Evolutionary conservation across 2,888 invertebrate species (phyloP), one percentile per base, ranked within the genome.

Genomic region (Cerceris rybyensis): DNA sequence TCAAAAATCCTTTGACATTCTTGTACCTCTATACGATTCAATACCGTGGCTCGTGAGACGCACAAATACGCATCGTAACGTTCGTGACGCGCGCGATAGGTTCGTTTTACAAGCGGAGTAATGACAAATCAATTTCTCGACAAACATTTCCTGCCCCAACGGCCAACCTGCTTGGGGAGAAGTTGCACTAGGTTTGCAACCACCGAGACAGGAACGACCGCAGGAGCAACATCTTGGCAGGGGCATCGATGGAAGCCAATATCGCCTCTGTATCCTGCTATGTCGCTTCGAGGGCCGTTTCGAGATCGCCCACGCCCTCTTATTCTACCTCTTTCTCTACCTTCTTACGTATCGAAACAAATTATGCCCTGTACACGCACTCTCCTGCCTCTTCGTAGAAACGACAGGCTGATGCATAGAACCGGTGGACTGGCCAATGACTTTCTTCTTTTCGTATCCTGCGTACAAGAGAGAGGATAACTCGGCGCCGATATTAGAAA

Each of bases 111-210:
- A 74, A 77, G 75, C 71, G 69, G 72, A 72, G 82, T 87, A 88
- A 89, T 88, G 89, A 89, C 89, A 86, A 90, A 90, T 90, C 90
- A 90, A 90, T 90, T 90, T 87, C 86, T 82, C 84, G 72, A 64
- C 74, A 73, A 84, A 78, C 81, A 63, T 86, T 83, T 84, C 81
- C 86, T 82, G 86, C 28, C 65, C 60, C 69, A 11, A 11, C n/a
- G 42, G n/a, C n/a, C 17, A 41, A 13, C 52, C 5, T 28, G n/a
- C 49, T n/a, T 42, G 42, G 79, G 69, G 78, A 75, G 41, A 39
- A 16, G n/a, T 50, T n/a, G 61, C 17, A 4, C n/a, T 14, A 43
- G 59, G 11, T 50, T 59, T n/a, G 72, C 68, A 69, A 70, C 69
- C 71, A 68, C 28, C 58, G 59, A 60, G 14, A 50, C 70, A 58